Evolutionary conservation across 2,113 vertebrate genomes (phyloP).

Genomic region (Mastomys natalensis): DNA sequence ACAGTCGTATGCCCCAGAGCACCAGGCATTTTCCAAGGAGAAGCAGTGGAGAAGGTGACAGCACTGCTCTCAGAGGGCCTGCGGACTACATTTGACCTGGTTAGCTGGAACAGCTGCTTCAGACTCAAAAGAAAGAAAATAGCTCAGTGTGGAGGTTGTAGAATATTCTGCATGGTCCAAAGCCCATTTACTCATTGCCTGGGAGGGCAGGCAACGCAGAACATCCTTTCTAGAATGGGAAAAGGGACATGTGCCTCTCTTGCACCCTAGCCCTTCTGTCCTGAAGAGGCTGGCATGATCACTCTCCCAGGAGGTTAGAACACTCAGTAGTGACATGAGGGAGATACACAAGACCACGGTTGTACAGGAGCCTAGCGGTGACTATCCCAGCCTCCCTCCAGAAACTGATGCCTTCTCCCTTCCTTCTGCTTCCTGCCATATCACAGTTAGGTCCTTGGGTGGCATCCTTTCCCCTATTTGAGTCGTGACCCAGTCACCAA

Average conservation of each 20-base stretch:
- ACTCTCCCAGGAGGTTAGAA: neutral
- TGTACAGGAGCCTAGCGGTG: neutral
- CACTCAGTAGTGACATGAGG: neutral
- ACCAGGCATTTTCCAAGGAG: neutral
- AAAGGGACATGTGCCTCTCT: neutral
- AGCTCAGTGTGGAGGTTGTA: neutral
- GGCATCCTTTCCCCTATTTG: neutral
- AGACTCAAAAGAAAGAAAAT: slow-evolving; percentile 33
- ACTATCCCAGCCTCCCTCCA: neutral
- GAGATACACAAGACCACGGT: neutral
- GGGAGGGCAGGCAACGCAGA: neutral
- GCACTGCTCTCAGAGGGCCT: slow-evolving; percentile 3
- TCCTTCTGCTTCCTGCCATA: neutral
- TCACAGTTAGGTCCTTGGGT: neutral
- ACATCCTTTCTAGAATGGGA: neutral
- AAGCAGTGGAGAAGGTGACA: neutral
- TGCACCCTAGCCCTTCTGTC: neutral
- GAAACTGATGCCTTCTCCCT: neutral
- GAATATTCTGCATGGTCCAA: neutral
- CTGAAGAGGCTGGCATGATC: neutral
- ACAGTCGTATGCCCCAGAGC: neutral
- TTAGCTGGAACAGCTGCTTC: neutral
- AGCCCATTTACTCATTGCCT: neutral
- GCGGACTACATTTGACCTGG: slow-evolving; percentile 13
- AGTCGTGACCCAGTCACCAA: neutral